phyloP scores from a whole-genome alignment of 1,140 invertebrate genomes.

The Aphaenogaster rudis region DNA sequence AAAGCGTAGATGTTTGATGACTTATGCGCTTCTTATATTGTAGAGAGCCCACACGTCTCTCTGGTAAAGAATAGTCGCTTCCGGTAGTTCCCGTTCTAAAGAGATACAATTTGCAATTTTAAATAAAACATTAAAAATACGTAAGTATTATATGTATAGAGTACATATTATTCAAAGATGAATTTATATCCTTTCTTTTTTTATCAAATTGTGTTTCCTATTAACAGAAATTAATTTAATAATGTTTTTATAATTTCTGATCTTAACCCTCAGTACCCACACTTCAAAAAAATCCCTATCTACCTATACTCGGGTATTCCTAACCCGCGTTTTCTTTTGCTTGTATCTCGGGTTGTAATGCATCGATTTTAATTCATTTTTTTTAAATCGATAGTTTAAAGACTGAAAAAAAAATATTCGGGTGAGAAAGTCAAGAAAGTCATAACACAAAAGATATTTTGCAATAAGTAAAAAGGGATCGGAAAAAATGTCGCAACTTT shows the following conservation, averaged over 20 bases:
- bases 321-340: too few species aligned
- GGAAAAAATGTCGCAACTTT: too few species aligned
- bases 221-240: background rate
- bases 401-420: too few species aligned
- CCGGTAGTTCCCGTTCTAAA: constrained; percentile 88
- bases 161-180: background rate
- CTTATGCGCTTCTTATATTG: constrained; percentile 87
- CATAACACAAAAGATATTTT: too few species aligned
- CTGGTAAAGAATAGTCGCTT: constrained; percentile 88
- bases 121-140: constrained; percentile 17
- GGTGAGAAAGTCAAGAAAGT: too few species aligned
- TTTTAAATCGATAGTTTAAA: too few species aligned
- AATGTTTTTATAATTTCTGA: background rate
- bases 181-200: constrained; percentile 10
- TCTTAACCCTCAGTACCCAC: background rate
- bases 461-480: too few species aligned
- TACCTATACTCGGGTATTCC: too few species aligned
- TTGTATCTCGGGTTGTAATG: too few species aligned
- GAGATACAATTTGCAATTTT: constrained; percentile 61
- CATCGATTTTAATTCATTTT: too few species aligned
- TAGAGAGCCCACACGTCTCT: constrained; percentile 87
- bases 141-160: background rate
- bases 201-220: background rate
- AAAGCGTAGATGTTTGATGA: constrained; percentile 87
- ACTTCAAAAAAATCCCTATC: too few species aligned